Base-by-base conservation (phyloP, 2,797 vertebrate species). In the Acrocephalus scirpaceus region DNA sequence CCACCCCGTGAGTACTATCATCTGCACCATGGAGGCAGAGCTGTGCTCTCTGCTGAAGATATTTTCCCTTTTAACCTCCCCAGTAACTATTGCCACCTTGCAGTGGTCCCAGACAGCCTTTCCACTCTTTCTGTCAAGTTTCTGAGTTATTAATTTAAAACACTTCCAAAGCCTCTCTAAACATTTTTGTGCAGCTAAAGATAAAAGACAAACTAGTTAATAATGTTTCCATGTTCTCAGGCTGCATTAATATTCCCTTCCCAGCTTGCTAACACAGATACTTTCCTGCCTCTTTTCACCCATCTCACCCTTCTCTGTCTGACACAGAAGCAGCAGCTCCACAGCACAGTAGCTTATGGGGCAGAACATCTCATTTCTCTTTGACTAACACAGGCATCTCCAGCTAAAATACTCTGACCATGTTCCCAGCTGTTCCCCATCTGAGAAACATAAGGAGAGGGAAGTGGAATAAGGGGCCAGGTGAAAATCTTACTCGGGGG, bases 1-100 rank as follows among this genome's bases (percentile, higher is more conserved):
- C 22, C 26, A 40, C 29, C 6, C 40, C 0, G 0, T 48, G 29
- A 67, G 29, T 9, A 8, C 36, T 9, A 8, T 9, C 36, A 8
- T 9, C 16, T 4, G 0, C 13, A 34, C 13, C 16, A 7, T 0
- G 14, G 20, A 26, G 57, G 30, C 12, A 27, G 12, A 50, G 13
- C 40, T 42, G 47, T 42, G 30, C 11, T 60, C 70, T 81, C 61
- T 64, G 40, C 36, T 32, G 48, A 74, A 61, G 11, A 12, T 26
- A 9, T 40, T 65, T 60, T 47, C 53, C 34, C 26, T 48, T 64
- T 58, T 30, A 17, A 17, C 36, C 30, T 64, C 51, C 20, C 7
- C 45, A 65, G 2, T 53, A 53, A 44, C 23, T 48, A 21, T 8
- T 4, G 2, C 32, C 38, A 25, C 44, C 53, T 62, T 53, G 34